Percentiles rank a stretch among this genome's conserved stretches.
Evolutionary conservation across 2,113 vertebrate genomes (phyloP).

Genomic region (Ceuthmochares aereus): DNA sequence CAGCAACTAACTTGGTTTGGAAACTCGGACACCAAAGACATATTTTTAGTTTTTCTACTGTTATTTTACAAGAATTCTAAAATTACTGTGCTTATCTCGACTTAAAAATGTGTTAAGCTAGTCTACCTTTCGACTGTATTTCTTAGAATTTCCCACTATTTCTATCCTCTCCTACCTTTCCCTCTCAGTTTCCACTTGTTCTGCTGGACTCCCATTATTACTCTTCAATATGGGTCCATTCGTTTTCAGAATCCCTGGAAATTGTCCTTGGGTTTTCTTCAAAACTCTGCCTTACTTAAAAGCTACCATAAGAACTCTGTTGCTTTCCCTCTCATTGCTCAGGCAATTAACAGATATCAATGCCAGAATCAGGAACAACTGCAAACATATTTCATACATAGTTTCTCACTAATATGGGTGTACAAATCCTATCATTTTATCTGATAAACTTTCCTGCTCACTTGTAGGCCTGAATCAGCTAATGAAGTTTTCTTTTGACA

Average conservation of each 20-base stretch:
- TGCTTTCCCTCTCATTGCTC: not conserved
- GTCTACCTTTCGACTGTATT: not conserved
- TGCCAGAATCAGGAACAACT: not conserved
- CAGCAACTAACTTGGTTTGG: not conserved
- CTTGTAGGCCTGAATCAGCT: not conserved
- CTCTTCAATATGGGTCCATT: not conserved
- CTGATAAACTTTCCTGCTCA: not conserved
- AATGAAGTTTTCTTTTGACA: not conserved
- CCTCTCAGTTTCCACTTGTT: not conserved
- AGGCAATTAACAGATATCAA: not conserved
- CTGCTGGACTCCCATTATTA: not conserved
- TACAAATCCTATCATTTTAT: not conserved
- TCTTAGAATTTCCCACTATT: not conserved
- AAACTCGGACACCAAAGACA: not conserved
- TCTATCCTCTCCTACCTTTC: not conserved
- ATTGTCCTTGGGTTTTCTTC: not conserved
- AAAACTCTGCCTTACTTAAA: not conserved
- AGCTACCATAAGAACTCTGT: not conserved
- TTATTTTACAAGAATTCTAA: not conserved
- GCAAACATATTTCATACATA: not conserved
- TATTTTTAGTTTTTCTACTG: not conserved
- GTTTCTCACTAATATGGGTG: not conserved
- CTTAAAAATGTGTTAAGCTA: not conserved
- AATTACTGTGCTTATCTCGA: not conserved
- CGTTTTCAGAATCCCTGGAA: not conserved